Evolutionary conservation across 2,888 invertebrate genomes (phyloP).

Genomic region (Dryadula phaetusa): DNA sequence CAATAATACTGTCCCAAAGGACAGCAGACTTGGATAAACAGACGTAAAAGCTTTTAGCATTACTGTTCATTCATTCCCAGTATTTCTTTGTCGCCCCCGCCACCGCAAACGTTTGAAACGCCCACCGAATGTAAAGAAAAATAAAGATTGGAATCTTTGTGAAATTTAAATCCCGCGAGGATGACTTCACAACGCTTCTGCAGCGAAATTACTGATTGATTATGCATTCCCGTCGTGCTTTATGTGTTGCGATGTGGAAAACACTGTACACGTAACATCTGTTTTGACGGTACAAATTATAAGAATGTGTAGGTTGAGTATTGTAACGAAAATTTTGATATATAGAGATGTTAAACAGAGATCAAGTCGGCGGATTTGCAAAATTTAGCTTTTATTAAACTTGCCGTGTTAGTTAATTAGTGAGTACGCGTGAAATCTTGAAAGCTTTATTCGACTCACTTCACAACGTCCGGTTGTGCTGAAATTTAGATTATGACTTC

Average conservation of each 20-base stretch:
- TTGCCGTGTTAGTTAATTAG: too few relatives aligned
- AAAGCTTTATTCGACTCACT: too few relatives aligned
- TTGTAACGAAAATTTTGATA: not conserved
- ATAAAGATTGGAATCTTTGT: constrained; percentile 74
- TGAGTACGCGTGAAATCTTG: too few relatives aligned
- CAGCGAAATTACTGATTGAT: constrained; percentile 80
- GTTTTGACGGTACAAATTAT: constrained; percentile 45
- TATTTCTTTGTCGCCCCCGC: constrained; percentile 76
- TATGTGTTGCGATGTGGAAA: constrained; percentile 64
- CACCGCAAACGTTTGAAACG: constrained; percentile 64
- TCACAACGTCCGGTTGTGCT: too few relatives aligned
- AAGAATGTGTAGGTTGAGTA: constrained; percentile 34
- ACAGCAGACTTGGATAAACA: constrained; percentile 68
- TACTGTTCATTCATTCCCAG: constrained; percentile 74
- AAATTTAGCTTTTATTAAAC: too few relatives aligned
- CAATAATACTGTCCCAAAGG: constrained; percentile 74
- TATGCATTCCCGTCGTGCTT: constrained; percentile 78
- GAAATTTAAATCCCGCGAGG: constrained; percentile 74
- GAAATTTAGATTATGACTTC: too few relatives aligned
- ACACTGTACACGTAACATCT: constrained; percentile 54
- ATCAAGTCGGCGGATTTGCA: too few relatives aligned
- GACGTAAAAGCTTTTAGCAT: constrained; percentile 81
- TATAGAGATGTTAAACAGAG: too few relatives aligned
- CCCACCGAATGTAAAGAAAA: constrained; percentile 59
- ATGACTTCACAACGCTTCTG: constrained; percentile 63